Evolutionary conservation across 1,140 invertebrate species (phyloP), one percentile per base, ranked within the genome.

Genomic region (Lethrus apterus): DNA sequence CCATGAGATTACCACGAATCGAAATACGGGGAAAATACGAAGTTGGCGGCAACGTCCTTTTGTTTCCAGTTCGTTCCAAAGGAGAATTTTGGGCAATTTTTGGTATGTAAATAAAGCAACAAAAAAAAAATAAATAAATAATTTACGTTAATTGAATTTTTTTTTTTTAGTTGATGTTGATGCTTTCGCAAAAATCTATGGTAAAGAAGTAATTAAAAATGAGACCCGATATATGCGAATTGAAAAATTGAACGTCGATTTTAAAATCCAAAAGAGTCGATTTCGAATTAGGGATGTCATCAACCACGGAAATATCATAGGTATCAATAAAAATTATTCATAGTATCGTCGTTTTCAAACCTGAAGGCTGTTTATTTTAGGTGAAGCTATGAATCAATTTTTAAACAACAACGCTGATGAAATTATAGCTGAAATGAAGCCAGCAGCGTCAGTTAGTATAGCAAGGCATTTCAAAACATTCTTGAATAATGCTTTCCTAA

Each of bases 331-430:
- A 26, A 26, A 26, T 26, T 7, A 26, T 26, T 26, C n/a, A 26
- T 33, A 10, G 10, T 40, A 10, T 8, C 5, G 4, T 5, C 10
- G 4, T 15, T 20, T 15, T 20, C 26, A 44, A 35, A 33, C 19
- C 17, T 7, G 38, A 15, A 34, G 30, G 4, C 15, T 21, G 30
- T 50, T 24, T 38, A 43, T 70, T 70, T 15, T 61, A 82, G 80
- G 79, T 14, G 77, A 86, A 59, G 84, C 84, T 2, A 86, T 88
- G 78, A 86, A 86, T 65, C 82, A 85, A 50, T 89, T 90, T 61
- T 68, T 89, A 9, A 90, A 90, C 68, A 83, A 86, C 58, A 89
- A 90, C 56, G 78, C 83, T 0, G 79, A 84, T 17, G 86, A 89
- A 60, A 86, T 90, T 29, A 86, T 90, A 32, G 77, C 82, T 14